Base-by-base conservation (phyloP, 92 coral and sea anemone genomes). In the Porites rus region DNA sequence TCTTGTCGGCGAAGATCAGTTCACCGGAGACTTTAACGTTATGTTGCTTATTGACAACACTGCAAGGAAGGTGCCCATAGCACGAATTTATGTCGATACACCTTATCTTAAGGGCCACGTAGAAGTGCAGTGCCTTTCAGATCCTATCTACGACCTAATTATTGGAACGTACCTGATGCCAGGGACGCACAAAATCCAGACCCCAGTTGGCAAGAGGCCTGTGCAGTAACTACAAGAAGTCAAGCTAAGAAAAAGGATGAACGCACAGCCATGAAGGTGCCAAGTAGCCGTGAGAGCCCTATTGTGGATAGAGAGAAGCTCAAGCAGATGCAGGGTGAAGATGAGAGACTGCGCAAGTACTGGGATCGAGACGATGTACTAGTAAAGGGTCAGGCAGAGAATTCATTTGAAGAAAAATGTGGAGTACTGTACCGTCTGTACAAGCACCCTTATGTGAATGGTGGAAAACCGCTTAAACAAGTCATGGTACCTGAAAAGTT, bases 21-120 rank as follows among this genome's bases (percentile, higher is more conserved):
- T 24, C 75, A 90, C 81, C 0, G 90, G 89, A 4, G 78, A 86
- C 13, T 75, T 80, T 20, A 71, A 74, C 38, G 69, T 51, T 18
- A 88, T 92, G 86, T 18, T 89, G 77, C 80, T 90, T 12, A 93
- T 93, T 21, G 93, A 87, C 65, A 90, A 83, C 72, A 83, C 90
- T 38, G 87, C 54, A 28, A 81, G 92, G 43, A 76, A 90, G 50
- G 92, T 93, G 0, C 96, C 93, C 17, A 46, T 93, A 24, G 93
- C 89, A 0, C 51, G 64, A 14, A 92, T 83, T 17, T 16, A 63
- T 18, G 89, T 89, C 4, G 91, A 89, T 12, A 90, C 87, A 3
- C 89, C 93, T 69, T 92, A 77, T 63, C 70, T 93, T 22, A 25
- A 38, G 46, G 92, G 92, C 8, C 71, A 93, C 25, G 94, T 88